Base-by-base conservation (phyloP, 2,888 invertebrate species). In the Pardosa pseudoannulata region DNA sequence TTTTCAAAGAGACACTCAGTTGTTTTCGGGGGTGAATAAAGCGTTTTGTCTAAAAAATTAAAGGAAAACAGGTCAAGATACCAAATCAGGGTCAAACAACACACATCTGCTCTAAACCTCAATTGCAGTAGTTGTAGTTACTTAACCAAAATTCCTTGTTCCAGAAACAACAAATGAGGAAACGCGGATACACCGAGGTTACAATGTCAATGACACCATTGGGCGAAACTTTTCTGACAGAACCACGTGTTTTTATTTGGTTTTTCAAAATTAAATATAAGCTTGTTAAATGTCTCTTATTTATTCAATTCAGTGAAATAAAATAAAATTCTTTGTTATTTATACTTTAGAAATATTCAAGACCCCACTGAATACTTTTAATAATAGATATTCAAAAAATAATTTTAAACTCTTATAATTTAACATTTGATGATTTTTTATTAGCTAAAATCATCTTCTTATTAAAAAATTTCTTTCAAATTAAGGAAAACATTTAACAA, bases 171-270 rank as follows among this genome's bases (percentile, higher is more conserved):
- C 83, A 83, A 83, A 83, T 83, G 83, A 78, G 83, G 78, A 83
- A 83, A 83, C 83, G 73, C 78, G 78, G 78, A 83, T 78, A 83
- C 78, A 72, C 56, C 83, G 83, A 83, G 83, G 83, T 83, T 83
- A 83, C 56, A 83, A 83, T 83, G 83, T 83, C 83, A 83, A 83
- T 83, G 83, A 83, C 83, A 83, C 83, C 78, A 83, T 83, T 83
- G 83, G 83, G 78, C 78, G 56, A 83, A 83, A 78, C 72, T 65
- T 78, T 65, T 73, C 68, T 78, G 76, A 78, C 50, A 65, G 82
- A 27, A 83, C 72, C 56, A 78, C 67, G 70, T 76, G 39, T 23
- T 67, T 76, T 71, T 72, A 71, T 78, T 83, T 83, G 62, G 29
- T 70, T 82, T 75, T 23, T 68, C 23, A 29, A 65, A 31, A 29